Evolutionary conservation across 2,797 vertebrate genomes (phyloP).

Genomic region (Anguilla marmorata): DNA sequence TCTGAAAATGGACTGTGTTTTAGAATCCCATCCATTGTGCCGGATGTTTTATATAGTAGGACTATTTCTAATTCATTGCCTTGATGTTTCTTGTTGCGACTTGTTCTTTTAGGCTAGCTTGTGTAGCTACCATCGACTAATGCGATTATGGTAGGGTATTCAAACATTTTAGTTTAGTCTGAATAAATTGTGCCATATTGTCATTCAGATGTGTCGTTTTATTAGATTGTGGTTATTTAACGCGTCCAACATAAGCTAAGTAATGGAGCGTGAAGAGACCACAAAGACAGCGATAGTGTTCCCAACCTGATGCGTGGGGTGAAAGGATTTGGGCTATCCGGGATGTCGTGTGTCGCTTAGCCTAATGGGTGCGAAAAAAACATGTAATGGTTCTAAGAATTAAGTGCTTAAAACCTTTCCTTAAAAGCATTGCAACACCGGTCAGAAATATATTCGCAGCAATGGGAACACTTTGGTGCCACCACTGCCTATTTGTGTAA

Average conservation of each 20-base stretch:
- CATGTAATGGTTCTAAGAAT: background rate
- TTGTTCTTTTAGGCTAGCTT: background rate
- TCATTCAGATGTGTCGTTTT: background rate
- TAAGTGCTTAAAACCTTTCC: background rate
- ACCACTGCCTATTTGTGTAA: background rate
- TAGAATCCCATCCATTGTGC: background rate
- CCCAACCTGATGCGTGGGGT: background rate
- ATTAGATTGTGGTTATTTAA: background rate
- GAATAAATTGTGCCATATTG: background rate
- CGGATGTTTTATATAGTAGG: too few relatives aligned
- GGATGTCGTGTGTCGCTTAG: background rate
- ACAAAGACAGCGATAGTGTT: background rate
- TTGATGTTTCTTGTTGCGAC: background rate
- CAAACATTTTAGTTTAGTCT: background rate
- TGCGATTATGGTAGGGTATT: background rate
- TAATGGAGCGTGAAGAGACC: too few relatives aligned
- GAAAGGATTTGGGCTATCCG: background rate
- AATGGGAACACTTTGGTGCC: background rate
- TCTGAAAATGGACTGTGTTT: slow-evolving; percentile 21
- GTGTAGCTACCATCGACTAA: background rate
- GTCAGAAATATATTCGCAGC: background rate
- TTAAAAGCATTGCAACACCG: background rate
- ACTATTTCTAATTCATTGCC: background rate
- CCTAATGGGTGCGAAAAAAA: background rate
- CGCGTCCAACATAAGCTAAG: background rate